Conservation (phyloP, 1,140 invertebrate species). For the Oncopeltus fasciatus region DNA sequence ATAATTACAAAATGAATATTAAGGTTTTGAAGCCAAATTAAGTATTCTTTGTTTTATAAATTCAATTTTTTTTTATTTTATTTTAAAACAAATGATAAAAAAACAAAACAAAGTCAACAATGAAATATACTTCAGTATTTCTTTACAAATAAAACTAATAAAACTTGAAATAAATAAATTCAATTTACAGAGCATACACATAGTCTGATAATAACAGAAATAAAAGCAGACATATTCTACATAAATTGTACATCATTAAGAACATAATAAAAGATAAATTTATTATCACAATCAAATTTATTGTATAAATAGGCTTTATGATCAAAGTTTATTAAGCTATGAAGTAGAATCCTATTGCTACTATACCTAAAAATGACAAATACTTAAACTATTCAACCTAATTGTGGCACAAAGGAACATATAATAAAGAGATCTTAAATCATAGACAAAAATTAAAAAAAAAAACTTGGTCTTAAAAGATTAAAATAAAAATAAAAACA, state of each 20-base stretch:
- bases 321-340: conserved; percentile 3
- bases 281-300: conserved; percentile 6
- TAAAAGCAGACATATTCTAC: neutral
- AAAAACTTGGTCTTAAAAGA: too few relatives aligned
- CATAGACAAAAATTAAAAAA: neutral
- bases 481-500: too few relatives aligned
- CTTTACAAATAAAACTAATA: neutral
- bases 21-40: neutral
- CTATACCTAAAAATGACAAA: conserved; percentile 7
- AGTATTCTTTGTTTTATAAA: neutral
- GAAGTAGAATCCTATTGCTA: conserved; percentile 7
- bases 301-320: neutral
- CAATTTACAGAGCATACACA: neutral
- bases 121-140: neutral
- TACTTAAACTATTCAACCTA: conserved; percentile 12
- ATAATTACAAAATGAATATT: too few relatives aligned
- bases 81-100: neutral
- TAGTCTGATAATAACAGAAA: neutral
- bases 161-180: neutral
- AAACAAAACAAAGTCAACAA: neutral
- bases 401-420: conserved; percentile 20
- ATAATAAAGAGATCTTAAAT: conserved; percentile 15
- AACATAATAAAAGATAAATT: neutral
- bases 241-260: neutral
- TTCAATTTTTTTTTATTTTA: neutral